Percentiles rank a stretch among this genome's conserved stretches.
Evolutionary conservation across 1,140 invertebrate species (phyloP).

Genomic region (Zaprionus ghesquierei): DNA sequence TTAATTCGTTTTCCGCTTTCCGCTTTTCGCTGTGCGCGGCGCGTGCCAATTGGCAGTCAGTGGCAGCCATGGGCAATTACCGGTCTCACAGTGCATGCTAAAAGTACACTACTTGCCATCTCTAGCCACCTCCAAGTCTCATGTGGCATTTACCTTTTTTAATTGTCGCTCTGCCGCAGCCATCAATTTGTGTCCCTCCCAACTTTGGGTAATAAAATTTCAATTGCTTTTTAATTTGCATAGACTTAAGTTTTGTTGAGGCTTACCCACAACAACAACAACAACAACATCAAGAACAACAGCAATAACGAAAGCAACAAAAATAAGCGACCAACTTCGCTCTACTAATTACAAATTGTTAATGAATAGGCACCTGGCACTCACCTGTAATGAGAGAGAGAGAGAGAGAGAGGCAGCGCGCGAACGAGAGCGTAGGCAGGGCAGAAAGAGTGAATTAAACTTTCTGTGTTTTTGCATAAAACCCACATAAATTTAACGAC

Average conservation of each 20-base stretch:
- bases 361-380: constrained; percentile 61
- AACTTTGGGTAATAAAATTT: constrained; percentile 70
- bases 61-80: constrained; percentile 34
- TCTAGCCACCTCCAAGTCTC: constrained; percentile 44
- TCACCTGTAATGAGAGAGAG: constrained; percentile 53
- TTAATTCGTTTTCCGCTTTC: constrained; percentile 36
- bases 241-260: constrained; percentile 50
- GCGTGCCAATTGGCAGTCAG: constrained; percentile 48
- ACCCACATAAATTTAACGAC: constrained; percentile 32
- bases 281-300: constrained; percentile 30
- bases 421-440: too few relatives aligned
- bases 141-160: constrained; percentile 67
- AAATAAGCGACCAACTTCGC: constrained; percentile 25
- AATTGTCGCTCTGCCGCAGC: constrained; percentile 49
- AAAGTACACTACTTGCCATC: constrained; percentile 1
- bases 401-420: not conserved
- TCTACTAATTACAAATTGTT: constrained; percentile 68
- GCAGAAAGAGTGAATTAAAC: constrained; percentile 8
- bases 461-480: constrained; percentile 34
- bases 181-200: constrained; percentile 56
- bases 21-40: not conserved
- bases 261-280: constrained; percentile 40
- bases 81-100: constrained; percentile 6
- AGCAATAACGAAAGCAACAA: constrained; percentile 15
- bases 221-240: constrained; percentile 78